A percentile compares a stretch with the other conserved stretches of the same genome.
phyloP scores from a whole-genome alignment of 53 echinoderm and acorn worm genomes.

The Holothuria scabra region DNA sequence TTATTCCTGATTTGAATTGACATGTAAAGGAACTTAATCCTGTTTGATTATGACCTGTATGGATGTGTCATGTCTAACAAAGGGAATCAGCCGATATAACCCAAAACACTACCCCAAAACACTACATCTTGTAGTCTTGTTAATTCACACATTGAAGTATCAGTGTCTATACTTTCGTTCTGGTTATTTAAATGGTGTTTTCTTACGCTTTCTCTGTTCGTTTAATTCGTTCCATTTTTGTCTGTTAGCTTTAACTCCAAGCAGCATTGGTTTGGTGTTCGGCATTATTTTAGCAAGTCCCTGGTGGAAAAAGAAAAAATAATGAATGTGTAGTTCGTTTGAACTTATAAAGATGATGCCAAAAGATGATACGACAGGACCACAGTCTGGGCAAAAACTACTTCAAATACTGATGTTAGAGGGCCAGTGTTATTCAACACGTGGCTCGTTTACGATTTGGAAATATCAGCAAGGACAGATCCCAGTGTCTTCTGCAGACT shows the following conservation, averaged over 20 bases:
- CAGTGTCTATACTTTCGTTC: neutral
- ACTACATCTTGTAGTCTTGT: neutral
- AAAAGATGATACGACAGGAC: too few relatives aligned
- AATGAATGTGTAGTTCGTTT: too few relatives aligned
- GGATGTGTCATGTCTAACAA: neutral
- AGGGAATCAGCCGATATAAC: neutral
- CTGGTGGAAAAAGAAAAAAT: slow-evolving; percentile 43
- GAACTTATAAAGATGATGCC: too few relatives aligned
- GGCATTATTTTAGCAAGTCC: slow-evolving; percentile 67
- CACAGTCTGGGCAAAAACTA: too few relatives aligned
- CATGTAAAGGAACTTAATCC: too few relatives aligned
- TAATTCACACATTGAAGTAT: neutral
- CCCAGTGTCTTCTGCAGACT: too few relatives aligned
- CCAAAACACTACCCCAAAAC: neutral
- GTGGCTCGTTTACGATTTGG: too few relatives aligned
- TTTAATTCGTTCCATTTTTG: slow-evolving; percentile 89
- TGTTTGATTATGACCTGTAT: too few relatives aligned
- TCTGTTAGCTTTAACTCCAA: slow-evolving; percentile 84
- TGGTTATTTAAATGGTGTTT: slow-evolving; percentile 31
- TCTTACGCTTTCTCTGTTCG: slow-evolving; percentile 80
- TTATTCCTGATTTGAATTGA: too few relatives aligned
- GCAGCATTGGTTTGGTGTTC: slow-evolving; percentile 81
- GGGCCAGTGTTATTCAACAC: too few relatives aligned
- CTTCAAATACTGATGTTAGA: too few relatives aligned
- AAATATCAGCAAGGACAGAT: too few relatives aligned